These are phyloP conservation scores for Phalacrocorax brasilianus DNA, from an alignment of 2,113 vertebrate genomes.

Conservation along the genomic window DNA sequence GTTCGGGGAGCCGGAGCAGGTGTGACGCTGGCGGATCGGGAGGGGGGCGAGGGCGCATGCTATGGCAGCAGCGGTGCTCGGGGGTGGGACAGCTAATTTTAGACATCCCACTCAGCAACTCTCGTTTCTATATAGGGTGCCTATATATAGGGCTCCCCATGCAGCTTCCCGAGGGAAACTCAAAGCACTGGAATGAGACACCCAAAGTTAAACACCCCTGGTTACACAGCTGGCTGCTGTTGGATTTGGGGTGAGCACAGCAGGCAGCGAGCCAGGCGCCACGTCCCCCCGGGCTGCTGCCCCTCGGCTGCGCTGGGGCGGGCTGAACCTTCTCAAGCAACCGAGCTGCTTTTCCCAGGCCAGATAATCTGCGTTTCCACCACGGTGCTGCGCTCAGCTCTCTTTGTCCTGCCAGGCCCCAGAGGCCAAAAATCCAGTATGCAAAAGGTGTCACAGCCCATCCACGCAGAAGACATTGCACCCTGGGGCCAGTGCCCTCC, in stretches of 20 bases:
- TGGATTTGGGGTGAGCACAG: not conserved
- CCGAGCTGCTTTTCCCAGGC: not conserved
- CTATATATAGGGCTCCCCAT: conserved; percentile 44
- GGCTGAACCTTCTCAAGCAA: not conserved
- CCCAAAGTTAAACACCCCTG: not conserved
- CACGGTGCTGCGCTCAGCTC: fast-evolving
- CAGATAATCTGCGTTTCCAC: not conserved
- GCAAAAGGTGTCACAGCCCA: not conserved
- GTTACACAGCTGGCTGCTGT: not conserved
- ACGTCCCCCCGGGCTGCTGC: not conserved
- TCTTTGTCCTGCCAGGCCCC: not conserved
- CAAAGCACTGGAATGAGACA: not conserved
- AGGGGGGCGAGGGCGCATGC: not conserved
- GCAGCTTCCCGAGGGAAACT: not conserved
- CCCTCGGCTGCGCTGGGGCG: not conserved
- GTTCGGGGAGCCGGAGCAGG: not conserved
- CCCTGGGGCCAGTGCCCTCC: not conserved
- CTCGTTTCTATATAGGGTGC: not conserved
- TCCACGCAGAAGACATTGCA: fast-evolving
- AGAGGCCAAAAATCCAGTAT: not conserved
- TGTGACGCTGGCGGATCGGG: not conserved
- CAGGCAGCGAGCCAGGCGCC: fast-evolving
- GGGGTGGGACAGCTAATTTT: conserved; percentile 54
- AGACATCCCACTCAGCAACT: conserved; percentile 49
- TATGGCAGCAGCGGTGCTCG: not conserved